Percentiles rank a stretch among this genome's conserved stretches.
Conservation (phyloP, 2,888 invertebrate genomes). For the Amphipoea oculea region DNA sequence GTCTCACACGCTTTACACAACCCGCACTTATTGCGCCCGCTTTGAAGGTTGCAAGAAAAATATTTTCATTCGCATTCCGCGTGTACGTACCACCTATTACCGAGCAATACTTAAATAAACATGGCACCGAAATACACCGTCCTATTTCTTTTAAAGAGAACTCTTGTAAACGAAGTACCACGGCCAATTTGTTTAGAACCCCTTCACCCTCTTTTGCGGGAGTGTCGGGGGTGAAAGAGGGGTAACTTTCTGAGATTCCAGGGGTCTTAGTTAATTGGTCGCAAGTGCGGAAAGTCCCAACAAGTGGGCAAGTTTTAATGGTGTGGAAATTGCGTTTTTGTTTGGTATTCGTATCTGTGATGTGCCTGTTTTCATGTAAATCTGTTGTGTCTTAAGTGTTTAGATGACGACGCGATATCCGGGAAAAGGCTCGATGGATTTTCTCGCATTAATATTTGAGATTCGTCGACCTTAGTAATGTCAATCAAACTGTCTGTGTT, state of each 20-base stretch:
- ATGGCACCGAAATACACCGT: conserved; percentile 72
- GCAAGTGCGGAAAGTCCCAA: conserved; percentile 70
- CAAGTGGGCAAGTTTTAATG: conserved; percentile 85
- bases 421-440: neutral
- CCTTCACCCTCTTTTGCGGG: conserved; percentile 34
- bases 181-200: conserved; percentile 66
- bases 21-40: conserved; percentile 36
- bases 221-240: conserved; percentile 13
- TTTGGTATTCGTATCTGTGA: conserved; percentile 79
- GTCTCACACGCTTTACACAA: conserved; percentile 45
- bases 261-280: conserved; percentile 66
- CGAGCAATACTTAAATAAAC: conserved; percentile 73
- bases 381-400: conserved; percentile 70
- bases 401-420: conserved; percentile 36
- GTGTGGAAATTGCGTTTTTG: conserved; percentile 86
- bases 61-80: conserved; percentile 60
- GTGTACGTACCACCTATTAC: conserved; percentile 64
- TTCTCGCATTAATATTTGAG: conserved; percentile 2
- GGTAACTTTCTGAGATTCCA: conserved; percentile 30
- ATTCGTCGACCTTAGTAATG: neutral
- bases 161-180: conserved; percentile 74
- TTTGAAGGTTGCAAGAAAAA: conserved; percentile 59
- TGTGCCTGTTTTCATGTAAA: conserved; percentile 78
- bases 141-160: conserved; percentile 80
- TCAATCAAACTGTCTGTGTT: neutral